Conservation (phyloP, 1,140 invertebrate genomes). For the Trypoxylus dichotomus region DNA sequence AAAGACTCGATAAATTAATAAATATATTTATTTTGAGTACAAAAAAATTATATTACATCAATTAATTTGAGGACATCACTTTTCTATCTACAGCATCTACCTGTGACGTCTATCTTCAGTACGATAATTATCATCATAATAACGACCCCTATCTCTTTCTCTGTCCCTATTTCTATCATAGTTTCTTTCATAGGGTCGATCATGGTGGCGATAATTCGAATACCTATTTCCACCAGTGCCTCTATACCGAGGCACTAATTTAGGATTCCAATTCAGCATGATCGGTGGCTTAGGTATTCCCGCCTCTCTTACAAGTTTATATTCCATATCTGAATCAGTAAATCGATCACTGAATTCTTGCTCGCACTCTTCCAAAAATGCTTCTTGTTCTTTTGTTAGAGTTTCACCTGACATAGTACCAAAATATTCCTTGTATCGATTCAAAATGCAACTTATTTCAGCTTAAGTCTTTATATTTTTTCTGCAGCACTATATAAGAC, state of each 20-base stretch:
- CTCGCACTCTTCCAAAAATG: slow-evolving; percentile 48
- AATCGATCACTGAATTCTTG: slow-evolving; percentile 48
- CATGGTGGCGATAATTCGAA: background rate
- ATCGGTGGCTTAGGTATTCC: slow-evolving; percentile 48
- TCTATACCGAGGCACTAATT: background rate
- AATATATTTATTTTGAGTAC: too few relatives aligned
- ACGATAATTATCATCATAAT: background rate
- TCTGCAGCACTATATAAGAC: too few relatives aligned
- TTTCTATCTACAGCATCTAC: background rate
- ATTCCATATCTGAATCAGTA: slow-evolving; percentile 46
- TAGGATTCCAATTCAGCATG: slow-evolving; percentile 44
- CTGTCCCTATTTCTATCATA: background rate
- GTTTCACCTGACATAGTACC: background rate
- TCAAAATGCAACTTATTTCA: too few relatives aligned
- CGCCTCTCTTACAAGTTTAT: slow-evolving; percentile 42
- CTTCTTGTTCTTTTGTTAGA: slow-evolving; percentile 41
- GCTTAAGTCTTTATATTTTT: too few relatives aligned
- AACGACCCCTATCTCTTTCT: background rate
- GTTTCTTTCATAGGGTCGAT: background rate
- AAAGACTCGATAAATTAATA: too few relatives aligned
- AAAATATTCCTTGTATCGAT: too few relatives aligned
- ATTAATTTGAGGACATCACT: too few relatives aligned
- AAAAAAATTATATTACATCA: too few relatives aligned
- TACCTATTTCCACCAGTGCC: slow-evolving; percentile 14
- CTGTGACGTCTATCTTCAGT: background rate